Conservation (phyloP, 2,113 vertebrate species). For the Xenopus borealis region DNA sequence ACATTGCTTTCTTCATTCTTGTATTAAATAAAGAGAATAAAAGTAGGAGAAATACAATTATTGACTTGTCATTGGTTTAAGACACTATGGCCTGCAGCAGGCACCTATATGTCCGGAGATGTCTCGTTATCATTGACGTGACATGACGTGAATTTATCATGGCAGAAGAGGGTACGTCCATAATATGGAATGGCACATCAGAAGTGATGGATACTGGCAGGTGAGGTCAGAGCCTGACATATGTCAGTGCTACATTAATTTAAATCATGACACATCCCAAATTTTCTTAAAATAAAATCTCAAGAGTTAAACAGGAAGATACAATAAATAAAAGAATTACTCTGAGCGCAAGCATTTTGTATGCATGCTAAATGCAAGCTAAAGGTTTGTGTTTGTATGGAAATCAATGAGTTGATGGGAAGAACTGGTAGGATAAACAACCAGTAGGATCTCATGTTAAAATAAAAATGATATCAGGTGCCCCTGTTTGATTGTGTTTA, state of each 20-base stretch:
- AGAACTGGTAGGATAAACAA: too few species aligned
- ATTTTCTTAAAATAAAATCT: too few species aligned
- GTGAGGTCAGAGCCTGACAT: conserved; percentile 43
- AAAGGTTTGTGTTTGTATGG: too few species aligned
- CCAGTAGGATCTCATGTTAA: too few species aligned
- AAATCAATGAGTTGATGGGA: too few species aligned
- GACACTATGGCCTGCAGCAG: conserved; percentile 45
- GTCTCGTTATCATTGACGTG: conserved; percentile 45
- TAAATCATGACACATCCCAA: conserved; percentile 8
- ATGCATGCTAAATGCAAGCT: too few species aligned
- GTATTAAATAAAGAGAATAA: background rate
- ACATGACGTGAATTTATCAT: conserved; percentile 44
- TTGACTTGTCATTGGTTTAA: conserved; percentile 37
- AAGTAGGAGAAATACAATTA: conserved; percentile 21
- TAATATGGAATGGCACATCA: conserved; percentile 41
- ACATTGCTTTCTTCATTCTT: conserved; percentile 64
- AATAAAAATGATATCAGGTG: too few species aligned
- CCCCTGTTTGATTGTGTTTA: too few species aligned
- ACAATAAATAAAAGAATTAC: too few species aligned
- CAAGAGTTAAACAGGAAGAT: too few species aligned
- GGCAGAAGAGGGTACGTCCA: conserved; percentile 36
- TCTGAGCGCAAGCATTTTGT: too few species aligned
- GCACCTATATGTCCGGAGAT: conserved; percentile 41
- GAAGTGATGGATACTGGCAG: conserved; percentile 44
- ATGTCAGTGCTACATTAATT: conserved; percentile 44